These are phyloP conservation scores for Lasioglossum figueresi DNA, from an alignment of 2,888 invertebrate species.

Conservation along the genomic window DNA sequence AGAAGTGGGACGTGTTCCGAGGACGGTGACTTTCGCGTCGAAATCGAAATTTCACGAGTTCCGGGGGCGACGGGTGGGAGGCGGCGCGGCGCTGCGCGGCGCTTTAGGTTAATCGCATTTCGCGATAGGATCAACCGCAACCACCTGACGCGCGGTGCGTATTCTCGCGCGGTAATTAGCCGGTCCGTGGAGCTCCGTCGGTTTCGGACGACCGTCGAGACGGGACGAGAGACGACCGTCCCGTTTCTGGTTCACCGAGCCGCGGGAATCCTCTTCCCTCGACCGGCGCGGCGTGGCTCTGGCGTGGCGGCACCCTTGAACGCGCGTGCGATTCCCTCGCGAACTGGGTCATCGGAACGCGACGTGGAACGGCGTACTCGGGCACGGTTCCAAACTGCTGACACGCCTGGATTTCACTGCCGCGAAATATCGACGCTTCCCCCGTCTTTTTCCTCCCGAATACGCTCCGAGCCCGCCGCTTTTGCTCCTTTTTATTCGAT, in stretches of 20 bases:
- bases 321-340: constrained; percentile 27
- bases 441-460: background rate
- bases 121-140: constrained; percentile 51
- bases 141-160: constrained; percentile 60
- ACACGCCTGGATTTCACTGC: background rate
- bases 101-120: constrained; percentile 46
- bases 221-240: constrained; percentile 16
- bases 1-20: background rate
- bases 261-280: constrained; percentile 27
- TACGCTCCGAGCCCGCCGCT: background rate
- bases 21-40: constrained; percentile 7
- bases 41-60: constrained; percentile 29
- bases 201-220: constrained; percentile 46
- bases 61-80: background rate
- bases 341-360: constrained; percentile 52
- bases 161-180: constrained; percentile 51
- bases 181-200: constrained; percentile 13
- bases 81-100: background rate
- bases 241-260: constrained; percentile 26
- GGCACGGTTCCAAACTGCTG: background rate
- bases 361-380: background rate
- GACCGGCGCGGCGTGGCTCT: background rate
- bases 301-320: constrained; percentile 6
- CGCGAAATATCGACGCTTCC: background rate
- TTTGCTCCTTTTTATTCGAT: constrained; percentile 7